These are phyloP conservation scores for Nebria salina DNA, from an alignment of 2,888 invertebrate genomes.

Conservation along the genomic window DNA sequence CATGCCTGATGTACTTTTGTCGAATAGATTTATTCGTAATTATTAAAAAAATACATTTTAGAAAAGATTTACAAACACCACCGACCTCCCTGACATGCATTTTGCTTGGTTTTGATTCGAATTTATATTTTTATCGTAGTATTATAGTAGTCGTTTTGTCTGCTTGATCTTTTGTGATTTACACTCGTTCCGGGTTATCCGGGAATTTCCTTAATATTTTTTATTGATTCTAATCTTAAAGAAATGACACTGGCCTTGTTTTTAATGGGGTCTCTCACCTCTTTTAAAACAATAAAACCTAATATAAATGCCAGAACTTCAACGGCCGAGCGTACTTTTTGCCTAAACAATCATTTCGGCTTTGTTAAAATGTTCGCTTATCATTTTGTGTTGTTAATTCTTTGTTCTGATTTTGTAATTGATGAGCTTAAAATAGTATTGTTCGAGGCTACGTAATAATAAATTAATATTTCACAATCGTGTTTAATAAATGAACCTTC, in stretches of 20 bases:
- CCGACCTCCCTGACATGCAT: not conserved
- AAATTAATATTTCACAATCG: constrained; percentile 22
- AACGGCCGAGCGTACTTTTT: not conserved
- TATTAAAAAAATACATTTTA: not conserved
- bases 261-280: not conserved
- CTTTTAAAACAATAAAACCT: not conserved
- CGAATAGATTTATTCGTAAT: constrained; percentile 25
- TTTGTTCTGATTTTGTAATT: not conserved
- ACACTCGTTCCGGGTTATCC: not conserved
- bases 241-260: not conserved
- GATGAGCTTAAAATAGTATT: not conserved
- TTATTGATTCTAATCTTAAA: not conserved
- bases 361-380: not conserved
- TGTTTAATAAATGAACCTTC: constrained; percentile 31
- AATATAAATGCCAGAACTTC: not conserved
- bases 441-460: not conserved
- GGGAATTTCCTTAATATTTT: not conserved
- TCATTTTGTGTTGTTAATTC: not conserved
- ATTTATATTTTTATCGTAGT: not conserved
- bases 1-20: constrained; percentile 47
- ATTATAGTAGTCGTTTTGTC: not conserved
- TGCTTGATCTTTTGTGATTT: not conserved
- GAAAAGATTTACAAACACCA: not conserved
- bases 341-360: not conserved
- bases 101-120: not conserved